phyloP scores from a whole-genome alignment of 2,797 vertebrate genomes.

The Clangula hyemalis region DNA sequence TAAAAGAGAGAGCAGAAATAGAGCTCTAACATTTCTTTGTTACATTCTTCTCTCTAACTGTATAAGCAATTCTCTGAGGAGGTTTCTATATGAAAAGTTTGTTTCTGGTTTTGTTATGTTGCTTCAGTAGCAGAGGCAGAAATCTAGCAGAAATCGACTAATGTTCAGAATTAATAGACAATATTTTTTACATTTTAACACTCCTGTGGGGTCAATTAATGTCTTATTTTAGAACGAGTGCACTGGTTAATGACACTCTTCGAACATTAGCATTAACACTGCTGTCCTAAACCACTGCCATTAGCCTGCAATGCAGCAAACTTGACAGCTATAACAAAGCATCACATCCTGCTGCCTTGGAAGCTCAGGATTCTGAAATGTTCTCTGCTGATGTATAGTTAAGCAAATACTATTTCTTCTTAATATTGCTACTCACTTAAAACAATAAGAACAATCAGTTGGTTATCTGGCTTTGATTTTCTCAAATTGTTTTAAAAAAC shows the following conservation, averaged over 20 bases:
- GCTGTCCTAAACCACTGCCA: slow-evolving; percentile 29
- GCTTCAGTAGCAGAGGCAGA: slow-evolving; percentile 13
- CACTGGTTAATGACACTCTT: slow-evolving; percentile 39
- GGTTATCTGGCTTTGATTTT: slow-evolving; percentile 1
- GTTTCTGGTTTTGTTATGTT: slow-evolving; percentile 25
- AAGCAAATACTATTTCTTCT: slow-evolving; percentile 11
- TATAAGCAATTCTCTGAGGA: background rate
- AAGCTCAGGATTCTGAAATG: slow-evolving; percentile 30
- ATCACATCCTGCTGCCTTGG: slow-evolving; percentile 19
- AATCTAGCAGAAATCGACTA: slow-evolving; percentile 10
- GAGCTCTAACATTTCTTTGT: background rate
- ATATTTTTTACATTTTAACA: slow-evolving; percentile 39
- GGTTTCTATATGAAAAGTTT: slow-evolving; percentile 16
- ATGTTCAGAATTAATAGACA: slow-evolving; percentile 26
- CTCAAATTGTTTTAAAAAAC: background rate
- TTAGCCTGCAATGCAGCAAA: slow-evolving; percentile 68
- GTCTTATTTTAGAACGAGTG: background rate
- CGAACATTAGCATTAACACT: slow-evolving; percentile 21
- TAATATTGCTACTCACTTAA: background rate
- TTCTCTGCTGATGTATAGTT: background rate
- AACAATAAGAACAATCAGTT: background rate
- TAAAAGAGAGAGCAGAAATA: background rate
- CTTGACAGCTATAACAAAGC: slow-evolving; percentile 68
- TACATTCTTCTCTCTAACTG: background rate
- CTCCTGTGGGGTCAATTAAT: slow-evolving; percentile 33